Conservation (phyloP, 2,888 invertebrate genomes). For the Hofmannophila pseudospretella region DNA sequence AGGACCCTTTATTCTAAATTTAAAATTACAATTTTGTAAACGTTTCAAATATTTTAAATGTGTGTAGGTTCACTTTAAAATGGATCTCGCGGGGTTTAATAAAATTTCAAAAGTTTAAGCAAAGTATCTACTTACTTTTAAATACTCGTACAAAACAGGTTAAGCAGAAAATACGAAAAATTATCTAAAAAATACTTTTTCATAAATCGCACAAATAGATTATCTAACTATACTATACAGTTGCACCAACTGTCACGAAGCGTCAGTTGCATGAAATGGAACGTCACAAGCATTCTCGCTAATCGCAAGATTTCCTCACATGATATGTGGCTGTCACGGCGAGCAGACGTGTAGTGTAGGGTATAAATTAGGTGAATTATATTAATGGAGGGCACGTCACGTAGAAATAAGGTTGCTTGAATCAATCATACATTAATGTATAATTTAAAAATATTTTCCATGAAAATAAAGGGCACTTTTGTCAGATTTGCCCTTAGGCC, state of each 20-base stretch:
- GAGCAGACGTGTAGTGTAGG: constrained; percentile 26
- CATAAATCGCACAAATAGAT: no score
- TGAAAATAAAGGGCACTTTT: no score
- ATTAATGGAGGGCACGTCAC: neutral
- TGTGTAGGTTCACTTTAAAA: constrained; percentile 33
- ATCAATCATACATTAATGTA: no score
- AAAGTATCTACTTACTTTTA: neutral
- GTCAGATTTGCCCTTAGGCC: no score
- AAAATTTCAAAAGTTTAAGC: constrained; percentile 15
- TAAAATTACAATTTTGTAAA: constrained; percentile 74
- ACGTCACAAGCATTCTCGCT: constrained; percentile 41
- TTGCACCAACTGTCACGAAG: constrained; percentile 53
- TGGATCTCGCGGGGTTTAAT: constrained; percentile 48
- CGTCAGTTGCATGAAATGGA: constrained; percentile 64
- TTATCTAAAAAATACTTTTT: no score
- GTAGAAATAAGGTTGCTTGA: no score
- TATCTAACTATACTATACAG: constrained; percentile 35
- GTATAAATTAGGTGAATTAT: neutral
- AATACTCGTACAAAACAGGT: no score
- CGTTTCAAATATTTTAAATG: constrained; percentile 64
- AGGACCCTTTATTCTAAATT: constrained; percentile 74
- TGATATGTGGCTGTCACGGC: constrained; percentile 46
- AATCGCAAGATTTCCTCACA: constrained; percentile 57
- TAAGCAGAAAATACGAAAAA: no score
- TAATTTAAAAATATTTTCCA: no score